Evolutionary conservation across 2,797 vertebrate species (phyloP).

Genomic region (Emydoidea blandingii): DNA sequence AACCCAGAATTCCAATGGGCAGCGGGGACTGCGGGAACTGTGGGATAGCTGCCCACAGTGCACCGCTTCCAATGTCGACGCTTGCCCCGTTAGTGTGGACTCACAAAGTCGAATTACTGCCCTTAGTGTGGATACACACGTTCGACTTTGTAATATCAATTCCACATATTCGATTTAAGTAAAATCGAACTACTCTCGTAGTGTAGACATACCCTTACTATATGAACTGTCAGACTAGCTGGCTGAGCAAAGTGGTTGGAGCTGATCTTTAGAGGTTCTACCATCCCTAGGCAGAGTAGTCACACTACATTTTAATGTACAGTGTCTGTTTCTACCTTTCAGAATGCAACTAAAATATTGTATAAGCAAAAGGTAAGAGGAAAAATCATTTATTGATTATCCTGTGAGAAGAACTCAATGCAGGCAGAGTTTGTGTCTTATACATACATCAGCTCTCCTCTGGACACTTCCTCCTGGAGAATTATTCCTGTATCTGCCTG

Average conservation of each 20-base stretch:
- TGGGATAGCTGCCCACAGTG: no score
- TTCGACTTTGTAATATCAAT: no score
- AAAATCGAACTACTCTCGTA: no score
- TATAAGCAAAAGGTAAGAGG: background rate
- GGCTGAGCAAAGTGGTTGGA: background rate
- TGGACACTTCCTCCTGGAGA: background rate
- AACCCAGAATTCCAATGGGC: no score
- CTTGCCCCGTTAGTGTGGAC: no score
- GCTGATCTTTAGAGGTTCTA: background rate
- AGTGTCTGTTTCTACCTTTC: background rate
- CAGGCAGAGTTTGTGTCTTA: conserved; percentile 12
- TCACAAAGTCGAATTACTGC: no score
- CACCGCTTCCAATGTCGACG: no score
- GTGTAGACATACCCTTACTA: no score
- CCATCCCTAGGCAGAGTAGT: background rate
- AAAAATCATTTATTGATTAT: background rate
- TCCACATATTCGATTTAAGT: no score
- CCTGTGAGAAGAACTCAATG: conserved; percentile 2
- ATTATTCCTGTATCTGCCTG: conserved; percentile 44
- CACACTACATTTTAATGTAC: background rate
- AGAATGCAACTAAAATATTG: background rate
- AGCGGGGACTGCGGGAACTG: no score
- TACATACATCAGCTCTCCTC: conserved; percentile 46
- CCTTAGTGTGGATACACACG: no score
- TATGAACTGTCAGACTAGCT: background rate